phyloP scores from a whole-genome alignment of 2,888 invertebrate species.

The Nasonia oneida region DNA sequence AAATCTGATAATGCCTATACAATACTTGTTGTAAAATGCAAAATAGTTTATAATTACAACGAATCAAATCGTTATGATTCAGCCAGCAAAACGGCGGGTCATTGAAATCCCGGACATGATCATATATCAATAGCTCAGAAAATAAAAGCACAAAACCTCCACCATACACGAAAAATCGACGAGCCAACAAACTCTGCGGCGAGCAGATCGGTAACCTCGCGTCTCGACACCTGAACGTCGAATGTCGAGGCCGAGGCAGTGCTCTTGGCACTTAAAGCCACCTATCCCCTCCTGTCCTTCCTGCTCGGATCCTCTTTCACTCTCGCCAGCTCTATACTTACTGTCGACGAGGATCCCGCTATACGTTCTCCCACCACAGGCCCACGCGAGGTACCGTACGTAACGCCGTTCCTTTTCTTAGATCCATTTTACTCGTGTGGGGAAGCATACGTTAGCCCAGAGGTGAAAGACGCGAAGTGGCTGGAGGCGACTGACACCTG shows the following conservation, averaged over 20 bases:
- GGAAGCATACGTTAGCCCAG: not conserved
- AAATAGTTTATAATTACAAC: not conserved
- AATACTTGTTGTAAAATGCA: not conserved
- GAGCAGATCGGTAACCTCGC: not conserved
- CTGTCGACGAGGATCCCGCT: slow-evolving; percentile 1
- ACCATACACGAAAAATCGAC: not conserved
- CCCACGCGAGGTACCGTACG: not conserved
- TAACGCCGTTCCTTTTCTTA: not conserved
- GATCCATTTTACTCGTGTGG: not conserved
- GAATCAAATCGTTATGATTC: too few relatives aligned
- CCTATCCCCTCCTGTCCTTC: not conserved
- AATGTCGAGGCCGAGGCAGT: slow-evolving; percentile 42
- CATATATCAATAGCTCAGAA: not conserved
- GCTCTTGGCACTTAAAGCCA: slow-evolving; percentile 33
- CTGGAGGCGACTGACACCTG: not conserved
- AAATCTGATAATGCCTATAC: not conserved
- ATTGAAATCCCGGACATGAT: too few relatives aligned
- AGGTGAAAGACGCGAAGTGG: not conserved
- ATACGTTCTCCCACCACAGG: not conserved
- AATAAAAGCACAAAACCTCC: not conserved
- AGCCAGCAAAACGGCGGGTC: too few relatives aligned
- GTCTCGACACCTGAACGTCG: slow-evolving; percentile 31
- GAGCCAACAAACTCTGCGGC: too few relatives aligned
- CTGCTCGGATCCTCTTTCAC: not conserved
- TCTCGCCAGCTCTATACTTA: not conserved